These are phyloP conservation scores for Channa striata DNA, from an alignment of 2,797 vertebrate genomes.

Conservation along the genomic window DNA sequence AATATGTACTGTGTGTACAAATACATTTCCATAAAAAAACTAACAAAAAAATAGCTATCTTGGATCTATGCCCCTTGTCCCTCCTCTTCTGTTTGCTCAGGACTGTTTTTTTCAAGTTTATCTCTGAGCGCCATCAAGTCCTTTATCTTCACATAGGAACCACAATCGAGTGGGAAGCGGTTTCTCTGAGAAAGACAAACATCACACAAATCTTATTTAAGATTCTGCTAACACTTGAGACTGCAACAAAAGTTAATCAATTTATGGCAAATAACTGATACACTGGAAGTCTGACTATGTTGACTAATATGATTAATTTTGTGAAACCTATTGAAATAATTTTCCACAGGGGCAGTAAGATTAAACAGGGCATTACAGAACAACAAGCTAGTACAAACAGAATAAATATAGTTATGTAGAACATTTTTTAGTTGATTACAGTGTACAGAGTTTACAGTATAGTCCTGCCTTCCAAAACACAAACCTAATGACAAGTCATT, in stretches of 20 bases:
- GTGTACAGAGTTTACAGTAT: too few relatives aligned
- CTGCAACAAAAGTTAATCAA: not conserved
- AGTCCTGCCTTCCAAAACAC: too few relatives aligned
- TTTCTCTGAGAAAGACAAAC: constrained; percentile 77
- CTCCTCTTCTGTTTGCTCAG: constrained; percentile 56
- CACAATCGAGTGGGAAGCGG: constrained; percentile 72
- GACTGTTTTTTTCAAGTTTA: constrained; percentile 51
- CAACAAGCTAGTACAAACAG: too few relatives aligned
- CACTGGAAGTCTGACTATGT: not conserved
- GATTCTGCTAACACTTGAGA: not conserved
- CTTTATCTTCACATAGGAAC: constrained; percentile 73
- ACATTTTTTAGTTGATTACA: too few relatives aligned
- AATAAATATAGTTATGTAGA: not conserved
- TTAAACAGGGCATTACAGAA: not conserved
- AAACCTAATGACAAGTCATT: too few relatives aligned
- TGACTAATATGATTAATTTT: not conserved
- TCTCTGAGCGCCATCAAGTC: constrained; percentile 69
- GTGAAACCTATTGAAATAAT: not conserved
- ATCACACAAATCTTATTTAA: constrained; percentile 8
- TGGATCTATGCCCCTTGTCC: constrained; percentile 19
- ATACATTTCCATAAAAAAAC: constrained; percentile 1
- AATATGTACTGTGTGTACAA: not conserved
- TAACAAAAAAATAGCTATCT: not conserved
- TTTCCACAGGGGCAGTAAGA: not conserved
- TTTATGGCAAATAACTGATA: not conserved